Evolutionary conservation across 2,113 vertebrate genomes (phyloP).

Genomic region (Tupaia tana): DNA sequence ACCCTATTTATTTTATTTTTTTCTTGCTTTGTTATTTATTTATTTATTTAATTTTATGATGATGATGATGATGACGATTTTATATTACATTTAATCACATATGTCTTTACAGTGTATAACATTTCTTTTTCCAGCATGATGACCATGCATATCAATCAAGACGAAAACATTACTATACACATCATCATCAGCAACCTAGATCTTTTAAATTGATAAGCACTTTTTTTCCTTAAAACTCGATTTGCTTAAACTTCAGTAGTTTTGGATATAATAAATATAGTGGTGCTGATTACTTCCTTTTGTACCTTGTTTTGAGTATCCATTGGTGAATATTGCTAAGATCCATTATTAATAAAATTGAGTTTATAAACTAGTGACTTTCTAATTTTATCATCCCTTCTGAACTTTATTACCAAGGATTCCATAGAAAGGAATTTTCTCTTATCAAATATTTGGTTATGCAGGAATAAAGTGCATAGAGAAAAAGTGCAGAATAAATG

Average conservation of each 20-base stretch:
- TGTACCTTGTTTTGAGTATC: neutral
- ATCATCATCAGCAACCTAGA: too few species aligned
- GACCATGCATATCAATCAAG: too few species aligned
- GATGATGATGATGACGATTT: too few species aligned
- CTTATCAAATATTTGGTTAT: neutral
- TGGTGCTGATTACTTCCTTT: neutral
- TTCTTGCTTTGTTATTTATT: too few species aligned
- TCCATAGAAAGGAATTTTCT: neutral
- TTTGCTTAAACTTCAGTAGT: neutral
- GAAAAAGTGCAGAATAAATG: constrained; percentile 25
- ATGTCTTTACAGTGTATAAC: too few species aligned
- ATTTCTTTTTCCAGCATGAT: too few species aligned
- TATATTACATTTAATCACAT: too few species aligned
- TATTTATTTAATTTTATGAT: too few species aligned
- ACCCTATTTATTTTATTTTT: neutral
- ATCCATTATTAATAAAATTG: constrained; percentile 30
- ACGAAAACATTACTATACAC: too few species aligned
- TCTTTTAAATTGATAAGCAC: neutral
- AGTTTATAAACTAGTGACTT: neutral
- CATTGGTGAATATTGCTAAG: constrained; percentile 29
- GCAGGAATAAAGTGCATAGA: neutral
- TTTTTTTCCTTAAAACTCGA: neutral
- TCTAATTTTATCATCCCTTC: neutral
- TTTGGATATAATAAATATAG: neutral
- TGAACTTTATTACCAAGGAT: neutral